Percentiles rank a stretch among this genome's conserved stretches.
Conservation (phyloP, 2,113 vertebrate species). For the Aegotheles bennettii region DNA sequence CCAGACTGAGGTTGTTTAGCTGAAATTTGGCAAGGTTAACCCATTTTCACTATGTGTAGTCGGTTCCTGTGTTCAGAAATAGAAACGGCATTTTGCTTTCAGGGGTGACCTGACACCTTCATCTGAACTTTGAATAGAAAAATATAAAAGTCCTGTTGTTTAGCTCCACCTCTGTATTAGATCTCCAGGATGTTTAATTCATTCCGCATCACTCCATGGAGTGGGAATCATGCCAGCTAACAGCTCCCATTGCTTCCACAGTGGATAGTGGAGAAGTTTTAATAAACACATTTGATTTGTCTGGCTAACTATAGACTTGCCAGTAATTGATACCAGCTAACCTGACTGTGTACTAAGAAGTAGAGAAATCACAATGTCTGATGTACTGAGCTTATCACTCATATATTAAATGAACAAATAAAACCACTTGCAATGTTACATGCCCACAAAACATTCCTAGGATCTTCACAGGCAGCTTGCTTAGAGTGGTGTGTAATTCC, state of each 20-base stretch:
- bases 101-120: neutral
- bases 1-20: neutral
- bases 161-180: neutral
- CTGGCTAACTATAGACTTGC: neutral
- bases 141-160: neutral
- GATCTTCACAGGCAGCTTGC: neutral
- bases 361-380: neutral
- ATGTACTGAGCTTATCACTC: neutral
- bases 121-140: neutral
- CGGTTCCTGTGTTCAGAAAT: neutral
- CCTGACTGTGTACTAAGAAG: neutral
- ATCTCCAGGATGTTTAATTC: neutral
- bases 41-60: neutral
- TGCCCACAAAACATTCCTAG: neutral
- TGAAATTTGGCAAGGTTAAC: slow-evolving; percentile 1
- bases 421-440: neutral
- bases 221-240: neutral
- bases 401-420: neutral
- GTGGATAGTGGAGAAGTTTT: neutral
- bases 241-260: neutral
- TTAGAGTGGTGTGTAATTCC: neutral
- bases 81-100: neutral
- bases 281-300: neutral
- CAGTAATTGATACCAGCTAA: neutral
- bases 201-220: neutral